Conservation (phyloP, 2,888 invertebrate species). For the Drosophila nr. fundita region DNA sequence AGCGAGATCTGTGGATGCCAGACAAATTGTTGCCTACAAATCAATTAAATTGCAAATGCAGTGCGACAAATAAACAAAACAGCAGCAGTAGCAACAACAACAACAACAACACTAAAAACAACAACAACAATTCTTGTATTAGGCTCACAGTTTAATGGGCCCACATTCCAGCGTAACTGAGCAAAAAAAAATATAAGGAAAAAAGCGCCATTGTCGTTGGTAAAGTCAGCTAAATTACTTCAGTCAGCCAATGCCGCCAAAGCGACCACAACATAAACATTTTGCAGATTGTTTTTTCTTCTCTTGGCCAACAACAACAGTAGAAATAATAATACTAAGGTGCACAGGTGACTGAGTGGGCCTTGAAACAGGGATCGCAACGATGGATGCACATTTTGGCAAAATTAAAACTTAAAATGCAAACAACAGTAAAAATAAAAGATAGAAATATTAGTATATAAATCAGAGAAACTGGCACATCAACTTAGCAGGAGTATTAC, state of each 20-base stretch:
- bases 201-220: conserved; percentile 60
- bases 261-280: conserved; percentile 74
- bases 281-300: conserved; percentile 57
- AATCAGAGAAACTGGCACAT: conserved; percentile 10
- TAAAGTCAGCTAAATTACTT: conserved; percentile 17
- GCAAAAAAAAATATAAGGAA: conserved; percentile 9
- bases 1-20: conserved; percentile 47
- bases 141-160: conserved; percentile 78
- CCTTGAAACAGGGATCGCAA: not conserved
- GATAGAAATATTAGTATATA: not conserved
- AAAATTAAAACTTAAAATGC: conserved; percentile 5
- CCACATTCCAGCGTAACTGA: conserved; percentile 65
- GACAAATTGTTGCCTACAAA: conserved; percentile 80
- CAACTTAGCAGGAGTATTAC: not conserved
- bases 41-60: conserved; percentile 74
- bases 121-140: conserved; percentile 66
- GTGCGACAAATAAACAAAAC: conserved; percentile 62
- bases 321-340: conserved; percentile 27
- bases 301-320: conserved; percentile 14
- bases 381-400: conserved; percentile 5
- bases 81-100: conserved; percentile 23
- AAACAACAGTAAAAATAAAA: conserved; percentile 1
- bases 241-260: conserved; percentile 60
- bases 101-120: conserved; percentile 39
- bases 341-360: not conserved